Conservation (phyloP, 2,888 invertebrate species). For the Drosophila nr. medialis region DNA sequence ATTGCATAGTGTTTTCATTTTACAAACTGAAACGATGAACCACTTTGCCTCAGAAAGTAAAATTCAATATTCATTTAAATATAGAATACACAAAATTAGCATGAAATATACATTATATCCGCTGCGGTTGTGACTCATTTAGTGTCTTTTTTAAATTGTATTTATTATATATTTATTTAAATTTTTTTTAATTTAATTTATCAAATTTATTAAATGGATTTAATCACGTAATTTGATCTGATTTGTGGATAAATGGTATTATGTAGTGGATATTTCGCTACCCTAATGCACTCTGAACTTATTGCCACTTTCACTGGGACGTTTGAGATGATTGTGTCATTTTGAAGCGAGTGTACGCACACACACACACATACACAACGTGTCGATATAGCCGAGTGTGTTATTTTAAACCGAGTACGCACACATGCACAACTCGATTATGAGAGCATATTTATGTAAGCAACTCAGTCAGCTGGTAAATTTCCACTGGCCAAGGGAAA, state of each 20-base stretch:
- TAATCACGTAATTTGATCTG: neutral
- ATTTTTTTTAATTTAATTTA: neutral
- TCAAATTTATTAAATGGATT: neutral
- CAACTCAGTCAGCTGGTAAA: slow-evolving; percentile 40
- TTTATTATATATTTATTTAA: neutral
- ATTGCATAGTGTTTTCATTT: neutral
- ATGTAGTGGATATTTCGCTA: neutral
- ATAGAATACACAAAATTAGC: neutral
- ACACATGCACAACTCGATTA: slow-evolving; percentile 7
- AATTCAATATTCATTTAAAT: neutral
- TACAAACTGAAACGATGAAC: neutral
- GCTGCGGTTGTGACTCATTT: neutral
- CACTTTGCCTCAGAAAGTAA: neutral
- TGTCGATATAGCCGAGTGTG: neutral
- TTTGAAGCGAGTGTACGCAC: neutral
- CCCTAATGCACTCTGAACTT: neutral
- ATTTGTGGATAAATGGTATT: neutral
- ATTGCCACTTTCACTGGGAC: slow-evolving; percentile 1
- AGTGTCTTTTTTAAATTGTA: neutral
- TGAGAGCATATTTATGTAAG: slow-evolving; percentile 12
- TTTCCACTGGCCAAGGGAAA: slow-evolving; percentile 45
- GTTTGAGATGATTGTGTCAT: neutral
- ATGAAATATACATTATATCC: neutral
- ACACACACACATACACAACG: neutral
- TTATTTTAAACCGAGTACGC: neutral